phyloP scores from a whole-genome alignment of 1,140 invertebrate genomes.

The Heliconius melpomene region DNA sequence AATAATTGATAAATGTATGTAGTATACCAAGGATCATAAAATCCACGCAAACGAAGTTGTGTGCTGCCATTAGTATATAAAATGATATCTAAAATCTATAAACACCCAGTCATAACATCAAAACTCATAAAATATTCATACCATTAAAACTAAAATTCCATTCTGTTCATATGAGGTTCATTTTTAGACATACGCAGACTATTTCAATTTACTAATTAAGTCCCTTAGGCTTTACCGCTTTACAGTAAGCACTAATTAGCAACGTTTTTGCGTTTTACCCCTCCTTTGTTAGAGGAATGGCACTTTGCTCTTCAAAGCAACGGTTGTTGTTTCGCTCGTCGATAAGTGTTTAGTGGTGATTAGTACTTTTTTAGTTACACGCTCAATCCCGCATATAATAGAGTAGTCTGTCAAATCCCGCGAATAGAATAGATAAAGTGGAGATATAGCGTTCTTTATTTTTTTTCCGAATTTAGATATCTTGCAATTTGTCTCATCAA shows the following conservation, averaged over 20 bases:
- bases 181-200: slow-evolving; percentile 25
- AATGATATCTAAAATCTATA: too few species aligned
- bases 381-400: too few species aligned
- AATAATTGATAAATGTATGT: too few species aligned
- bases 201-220: slow-evolving; percentile 41
- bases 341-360: neutral
- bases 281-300: slow-evolving; percentile 22
- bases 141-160: neutral
- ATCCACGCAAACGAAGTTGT: too few species aligned
- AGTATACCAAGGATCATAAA: too few species aligned
- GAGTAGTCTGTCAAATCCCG: too few species aligned
- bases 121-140: neutral
- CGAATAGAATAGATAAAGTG: too few species aligned
- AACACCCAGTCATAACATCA: neutral
- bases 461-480: too few species aligned
- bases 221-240: slow-evolving; percentile 26
- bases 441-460: too few species aligned
- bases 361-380: too few species aligned
- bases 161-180: slow-evolving; percentile 18
- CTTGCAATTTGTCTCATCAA: too few species aligned
- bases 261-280: slow-evolving; percentile 29
- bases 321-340: neutral
- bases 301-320: slow-evolving; percentile 19
- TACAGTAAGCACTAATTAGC: slow-evolving; percentile 32
- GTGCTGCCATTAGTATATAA: too few species aligned